Conservation (phyloP, 2,113 vertebrate genomes). For the Lepidothrix coronata region DNA sequence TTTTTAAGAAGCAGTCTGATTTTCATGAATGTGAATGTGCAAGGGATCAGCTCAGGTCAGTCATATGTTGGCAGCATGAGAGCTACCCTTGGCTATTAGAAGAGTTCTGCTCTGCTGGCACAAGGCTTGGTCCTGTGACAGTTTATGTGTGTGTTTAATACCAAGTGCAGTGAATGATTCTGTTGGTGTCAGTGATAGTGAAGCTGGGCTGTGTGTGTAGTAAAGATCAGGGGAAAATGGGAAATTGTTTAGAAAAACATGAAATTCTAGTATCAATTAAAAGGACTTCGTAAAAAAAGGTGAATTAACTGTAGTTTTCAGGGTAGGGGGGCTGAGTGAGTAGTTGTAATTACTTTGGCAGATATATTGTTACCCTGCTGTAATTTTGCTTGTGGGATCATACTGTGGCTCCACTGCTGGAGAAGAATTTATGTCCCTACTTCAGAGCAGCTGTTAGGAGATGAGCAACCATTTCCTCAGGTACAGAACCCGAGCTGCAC, state of each 20-base stretch:
- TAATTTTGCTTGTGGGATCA: neutral
- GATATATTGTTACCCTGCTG: neutral
- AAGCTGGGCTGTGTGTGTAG: neutral
- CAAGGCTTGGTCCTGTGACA: neutral
- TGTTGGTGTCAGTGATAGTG: neutral
- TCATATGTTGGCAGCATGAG: neutral
- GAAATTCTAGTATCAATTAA: neutral
- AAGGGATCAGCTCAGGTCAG: neutral
- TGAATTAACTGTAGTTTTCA: neutral
- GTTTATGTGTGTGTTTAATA: neutral
- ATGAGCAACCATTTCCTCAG: neutral
- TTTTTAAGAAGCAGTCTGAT: neutral
- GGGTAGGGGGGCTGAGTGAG: neutral
- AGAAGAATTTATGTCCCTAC: neutral
- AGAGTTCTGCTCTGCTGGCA: neutral
- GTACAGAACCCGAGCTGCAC: neutral
- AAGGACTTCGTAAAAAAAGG: neutral
- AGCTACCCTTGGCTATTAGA: neutral
- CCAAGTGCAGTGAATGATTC: fast-evolving
- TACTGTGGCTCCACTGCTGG: neutral
- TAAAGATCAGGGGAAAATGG: neutral
- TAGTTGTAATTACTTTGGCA: neutral
- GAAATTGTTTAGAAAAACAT: neutral
- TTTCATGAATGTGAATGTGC: neutral
- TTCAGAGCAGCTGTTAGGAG: neutral